These are phyloP conservation scores for western clawed frog (Xenopus tropicalis) DNA, from an alignment of 2,113 vertebrate genomes.

Conservation along the genomic window UCB_Xtro_10.0 CM004450.2:49114501-49115000, in stretches of 20 bases:
- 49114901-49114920: slow-evolving; percentile 48
- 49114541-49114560: too few relatives aligned
- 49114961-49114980: slow-evolving; percentile 43
- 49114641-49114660: not conserved
- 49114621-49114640: too few relatives aligned
- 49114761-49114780: slow-evolving; percentile 56
- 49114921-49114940: slow-evolving; percentile 51
- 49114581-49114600: not conserved
- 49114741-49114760: slow-evolving; percentile 51
- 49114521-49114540: too few relatives aligned
- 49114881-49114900: slow-evolving; percentile 54
- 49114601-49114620: not conserved
- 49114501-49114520: too few relatives aligned
- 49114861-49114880: slow-evolving; percentile 55
- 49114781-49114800: slow-evolving; percentile 55
- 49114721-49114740: slow-evolving; percentile 47
- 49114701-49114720: not conserved
- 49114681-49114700: slow-evolving; percentile 18
- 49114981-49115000: slow-evolving; percentile 43
- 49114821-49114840: slow-evolving; percentile 61
- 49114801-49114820: slow-evolving; percentile 63
- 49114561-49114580: too few relatives aligned
- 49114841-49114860: slow-evolving; percentile 59
- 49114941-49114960: slow-evolving; percentile 45
- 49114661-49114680: slow-evolving; percentile 16